Base-by-base conservation (phyloP, 2,888 invertebrate species). In the Drosophila anomelani region DNA sequence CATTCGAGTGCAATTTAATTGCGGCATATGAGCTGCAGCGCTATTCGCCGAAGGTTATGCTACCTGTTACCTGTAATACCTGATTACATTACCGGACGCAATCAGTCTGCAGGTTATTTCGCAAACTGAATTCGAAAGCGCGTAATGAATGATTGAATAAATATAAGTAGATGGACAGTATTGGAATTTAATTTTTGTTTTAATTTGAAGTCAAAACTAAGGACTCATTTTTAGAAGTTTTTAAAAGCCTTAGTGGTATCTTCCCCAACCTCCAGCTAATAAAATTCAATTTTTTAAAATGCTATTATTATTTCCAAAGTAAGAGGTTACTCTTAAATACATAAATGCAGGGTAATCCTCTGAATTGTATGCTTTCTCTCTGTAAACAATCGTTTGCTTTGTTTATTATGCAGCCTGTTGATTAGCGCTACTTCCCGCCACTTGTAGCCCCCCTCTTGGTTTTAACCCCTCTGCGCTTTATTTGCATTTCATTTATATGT, bases 341-440 rank as follows among this genome's bases (percentile, higher is more conserved):
- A 26, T 5, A n/a, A 36, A 23, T 62, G 10, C 61, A 71, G 44
- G 43, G 41, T 39, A 59, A 13, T 17, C 23, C 12, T 3, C 6
- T 41, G 23, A 32, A 55, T 29, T 36, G 3, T 17, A 15, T 20
- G n/a, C 23, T 4, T 10, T 10, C n/a, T n/a, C 17, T 32, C 23
- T 51, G 13, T 9, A 26, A 39, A 13, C 36, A 36, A 38, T 41
- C 4, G 51, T 73, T 74, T 46, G 20, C 39, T 60, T 75, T 46
- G 49, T 68, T 68, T 67, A 55, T 47, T 73, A 67, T 34, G 39
- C 53, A 68, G 74, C 76, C 76, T 75, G 75, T 74, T 74, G 68
- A 74, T 75, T 74, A 74, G 73, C n/a, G 58, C 53, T 46, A 39
- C 66, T 49, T 54, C 53, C 23, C 17, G 15, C 38, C 44, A n/a